Base-by-base conservation (phyloP, 2,113 vertebrate species). In the Columba janthina region DNA sequence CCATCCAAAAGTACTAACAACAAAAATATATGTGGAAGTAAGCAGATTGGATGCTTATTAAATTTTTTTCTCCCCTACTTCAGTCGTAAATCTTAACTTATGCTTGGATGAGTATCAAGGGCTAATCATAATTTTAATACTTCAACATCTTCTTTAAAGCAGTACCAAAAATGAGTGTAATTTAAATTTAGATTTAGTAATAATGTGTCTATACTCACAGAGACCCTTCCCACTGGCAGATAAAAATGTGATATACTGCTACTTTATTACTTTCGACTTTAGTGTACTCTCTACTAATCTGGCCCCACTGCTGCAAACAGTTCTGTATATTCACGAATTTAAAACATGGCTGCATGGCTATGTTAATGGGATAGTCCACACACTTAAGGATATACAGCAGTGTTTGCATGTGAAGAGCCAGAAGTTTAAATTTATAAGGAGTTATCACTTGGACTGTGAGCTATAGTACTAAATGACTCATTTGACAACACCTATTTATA, bases 21-120 rank as follows among this genome's bases (percentile, higher is more conserved):
- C 51, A 70, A 81, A 92, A 91, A 88, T 24, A 75, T 24, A 89
- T 36, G 56, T 67, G 31, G 34, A 84, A 80, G 53, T 38, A 90
- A 84, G 73, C 75, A 91, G 29, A 32, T 12, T 85, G 64, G 26
- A 64, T 89, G 40, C 28, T 94, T 94, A 93, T 85, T 66, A 91
- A 94, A 92, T 75, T 24, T 61, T 73, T 73, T 87, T 70, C 28
- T 81, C 26, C 60, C 18, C 40, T 79, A 25, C 8, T 17, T 51
- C 34, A 74, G 42, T 70, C 66, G 93, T 82, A 69, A 79, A 83
- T 93, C 89, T 89, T 87, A 85, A 94, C 72, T 87, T 77, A 72
- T 66, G 34, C 38, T 91, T 93, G 74, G 46, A 89, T 83, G 89
- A 67, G 79, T 94, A 94, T 94, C 65, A 93, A 89, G 88, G 48